A percentile compares a stretch with the other conserved stretches of the same genome.
phyloP scores from a whole-genome alignment of 2,888 invertebrate genomes.

The Agrochola lota region DNA sequence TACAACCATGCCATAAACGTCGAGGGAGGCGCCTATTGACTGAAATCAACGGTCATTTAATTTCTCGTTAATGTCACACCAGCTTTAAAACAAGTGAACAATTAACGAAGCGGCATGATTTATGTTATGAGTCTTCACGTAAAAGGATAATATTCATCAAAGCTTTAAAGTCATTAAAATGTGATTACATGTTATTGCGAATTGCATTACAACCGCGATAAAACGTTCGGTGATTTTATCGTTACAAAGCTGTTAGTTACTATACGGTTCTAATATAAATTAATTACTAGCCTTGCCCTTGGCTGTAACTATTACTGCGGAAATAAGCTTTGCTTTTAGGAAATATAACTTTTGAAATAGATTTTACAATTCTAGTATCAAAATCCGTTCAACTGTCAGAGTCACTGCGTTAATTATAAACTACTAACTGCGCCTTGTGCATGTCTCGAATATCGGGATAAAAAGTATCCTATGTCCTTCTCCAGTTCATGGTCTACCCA shows the following conservation, averaged over 20 bases:
- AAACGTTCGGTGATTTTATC: slow-evolving; percentile 46
- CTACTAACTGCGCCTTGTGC: too few relatives aligned
- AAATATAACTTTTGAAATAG: background rate
- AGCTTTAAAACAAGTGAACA: slow-evolving; percentile 54
- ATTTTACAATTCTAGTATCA: background rate
- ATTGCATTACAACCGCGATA: slow-evolving; percentile 42
- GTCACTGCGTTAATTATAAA: background rate
- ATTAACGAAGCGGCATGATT: slow-evolving; percentile 64
- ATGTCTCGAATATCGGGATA: too few relatives aligned
- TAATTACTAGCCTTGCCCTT: slow-evolving; percentile 12
- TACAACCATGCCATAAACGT: too few relatives aligned
- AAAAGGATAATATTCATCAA: slow-evolving; percentile 72
- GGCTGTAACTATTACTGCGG: background rate
- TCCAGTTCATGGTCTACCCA: too few relatives aligned
- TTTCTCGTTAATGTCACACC: slow-evolving; percentile 56
- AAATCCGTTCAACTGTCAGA: background rate
- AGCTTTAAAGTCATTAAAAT: slow-evolving; percentile 73
- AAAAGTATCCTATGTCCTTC: too few relatives aligned
- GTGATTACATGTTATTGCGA: slow-evolving; percentile 65
- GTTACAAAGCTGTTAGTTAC: slow-evolving; percentile 29
- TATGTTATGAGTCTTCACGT: slow-evolving; percentile 67
- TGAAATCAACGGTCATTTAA: slow-evolving; percentile 50
- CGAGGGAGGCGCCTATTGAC: slow-evolving; percentile 44
- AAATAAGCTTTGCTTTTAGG: background rate
- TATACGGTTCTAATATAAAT: slow-evolving; percentile 16